A percentile compares a stretch with the other conserved stretches of the same genome.
These are phyloP conservation scores for Deroptyus accipitrinus DNA, from an alignment of 2,113 vertebrate genomes.

Conservation along the genomic window DNA sequence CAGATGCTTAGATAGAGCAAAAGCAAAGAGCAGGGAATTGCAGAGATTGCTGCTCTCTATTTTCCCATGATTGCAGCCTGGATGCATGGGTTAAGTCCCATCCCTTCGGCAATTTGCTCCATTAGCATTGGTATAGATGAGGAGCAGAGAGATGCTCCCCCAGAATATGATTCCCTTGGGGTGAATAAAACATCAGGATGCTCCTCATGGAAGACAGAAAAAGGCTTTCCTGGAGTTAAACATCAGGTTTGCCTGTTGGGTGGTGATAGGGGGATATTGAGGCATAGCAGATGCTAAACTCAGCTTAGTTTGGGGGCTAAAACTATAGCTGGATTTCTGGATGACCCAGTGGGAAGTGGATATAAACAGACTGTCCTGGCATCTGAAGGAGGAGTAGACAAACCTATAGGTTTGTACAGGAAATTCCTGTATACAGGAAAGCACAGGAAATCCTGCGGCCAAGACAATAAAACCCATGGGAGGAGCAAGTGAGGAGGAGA, in stretches of 20 bases:
- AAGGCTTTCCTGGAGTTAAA: not conserved
- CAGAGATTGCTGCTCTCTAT: not conserved
- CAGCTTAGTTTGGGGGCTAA: not conserved
- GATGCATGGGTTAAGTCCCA: not conserved
- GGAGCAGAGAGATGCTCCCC: not conserved
- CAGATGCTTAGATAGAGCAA: not conserved
- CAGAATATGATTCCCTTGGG: not conserved
- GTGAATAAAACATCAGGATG: not conserved
- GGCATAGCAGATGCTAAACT: not conserved
- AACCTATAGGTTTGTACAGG: not conserved
- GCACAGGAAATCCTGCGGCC: not conserved
- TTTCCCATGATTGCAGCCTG: not conserved
- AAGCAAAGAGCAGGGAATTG: not conserved
- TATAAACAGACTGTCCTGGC: not conserved
- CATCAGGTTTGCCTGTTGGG: not conserved
- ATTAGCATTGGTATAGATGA: not conserved
- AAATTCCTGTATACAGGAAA: constrained; percentile 27
- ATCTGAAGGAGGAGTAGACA: not conserved
- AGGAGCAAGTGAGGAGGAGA: not conserved
- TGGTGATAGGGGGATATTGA: not conserved
- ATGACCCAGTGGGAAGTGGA: not conserved
- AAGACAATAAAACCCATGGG: not conserved
- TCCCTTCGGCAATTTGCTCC: not conserved
- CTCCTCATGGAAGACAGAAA: not conserved
- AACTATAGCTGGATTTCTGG: not conserved